Base-by-base conservation (phyloP, 1,140 invertebrate species). In the Polypedilum pembai region DNA sequence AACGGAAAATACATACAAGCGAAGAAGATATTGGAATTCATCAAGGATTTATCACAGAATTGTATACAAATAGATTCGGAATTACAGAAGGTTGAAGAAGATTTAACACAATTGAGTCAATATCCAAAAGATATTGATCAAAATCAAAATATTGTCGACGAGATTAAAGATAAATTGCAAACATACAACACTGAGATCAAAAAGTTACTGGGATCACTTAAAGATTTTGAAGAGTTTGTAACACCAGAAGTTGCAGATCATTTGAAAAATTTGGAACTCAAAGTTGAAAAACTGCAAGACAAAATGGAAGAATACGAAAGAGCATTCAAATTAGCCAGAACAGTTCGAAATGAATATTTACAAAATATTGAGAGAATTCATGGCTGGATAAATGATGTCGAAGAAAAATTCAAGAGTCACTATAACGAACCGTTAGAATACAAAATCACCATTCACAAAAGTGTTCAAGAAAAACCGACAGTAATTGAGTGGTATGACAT, bases 291-390 rank as follows among this genome's bases (percentile, higher is more conserved):
- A 73, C 86, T 93, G 17, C 84, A 86, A 41, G 88, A 88, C 76
- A 87, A 87, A 8, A 92, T 95, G 90, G 93, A 95, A 77, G 92
- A 94, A 78, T 94, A 94, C 80, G 88, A 92, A 77, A 87, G 90
- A 78, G 92, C 95, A 81, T 90, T 92, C 80, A 94, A 94, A 80
- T 88, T 92, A 73, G 94, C 93, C 7, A 87, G 88, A 77, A 93
- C 92, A 17, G 86, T 91, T 73, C 86, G 93, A 18, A 88, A 88
- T 20, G 93, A 95, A 75, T 95, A 94, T 81, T 80, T 88, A 8
- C 83, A 85, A 17, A 93, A 93, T 77, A 89, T 94, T 7, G 92
- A 94, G 76, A 88, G 89, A 75, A 86, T 95, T 1, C 91, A 92
- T 77, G 84, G 86, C 21, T 96, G 94, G 94, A 85, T 95, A 41